Percentiles rank a stretch among this genome's conserved stretches.
Evolutionary conservation across 2,113 vertebrate genomes (phyloP).

Genomic region (Apus apus): DNA sequence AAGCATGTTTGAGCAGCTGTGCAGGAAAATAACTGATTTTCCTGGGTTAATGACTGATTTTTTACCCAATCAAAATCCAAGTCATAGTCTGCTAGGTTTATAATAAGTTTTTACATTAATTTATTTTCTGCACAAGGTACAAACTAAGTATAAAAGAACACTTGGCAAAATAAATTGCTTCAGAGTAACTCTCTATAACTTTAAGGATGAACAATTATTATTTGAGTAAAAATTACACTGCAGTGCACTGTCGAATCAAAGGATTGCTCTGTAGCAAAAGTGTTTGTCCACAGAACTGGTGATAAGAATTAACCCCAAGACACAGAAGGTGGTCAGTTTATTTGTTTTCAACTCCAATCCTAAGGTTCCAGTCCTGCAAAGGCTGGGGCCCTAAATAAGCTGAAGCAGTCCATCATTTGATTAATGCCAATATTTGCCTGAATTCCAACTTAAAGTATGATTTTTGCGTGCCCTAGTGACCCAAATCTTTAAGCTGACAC

Average conservation of each 20-base stretch:
- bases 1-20: slow-evolving; percentile 30
- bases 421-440: not conserved
- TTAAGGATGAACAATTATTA: not conserved
- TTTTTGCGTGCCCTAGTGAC: not conserved
- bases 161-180: slow-evolving; percentile 17
- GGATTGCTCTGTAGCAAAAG: not conserved
- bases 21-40: slow-evolving; percentile 54
- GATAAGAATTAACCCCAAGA: not conserved
- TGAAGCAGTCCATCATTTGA: not conserved
- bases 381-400: not conserved
- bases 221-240: not conserved
- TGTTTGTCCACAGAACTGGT: not conserved
- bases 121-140: not conserved
- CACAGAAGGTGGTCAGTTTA: not conserved
- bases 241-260: not conserved
- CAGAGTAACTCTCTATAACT: not conserved
- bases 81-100: not conserved
- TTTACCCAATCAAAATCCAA: slow-evolving; percentile 44
- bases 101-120: not conserved
- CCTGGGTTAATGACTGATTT: slow-evolving; percentile 49
- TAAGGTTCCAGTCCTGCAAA: not conserved
- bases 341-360: not conserved
- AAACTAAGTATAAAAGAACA: not conserved
- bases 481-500: not conserved
- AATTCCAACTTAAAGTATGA: not conserved